phyloP scores from a whole-genome alignment of 2,797 vertebrate genomes.

The Syncerus caffer region DNA sequence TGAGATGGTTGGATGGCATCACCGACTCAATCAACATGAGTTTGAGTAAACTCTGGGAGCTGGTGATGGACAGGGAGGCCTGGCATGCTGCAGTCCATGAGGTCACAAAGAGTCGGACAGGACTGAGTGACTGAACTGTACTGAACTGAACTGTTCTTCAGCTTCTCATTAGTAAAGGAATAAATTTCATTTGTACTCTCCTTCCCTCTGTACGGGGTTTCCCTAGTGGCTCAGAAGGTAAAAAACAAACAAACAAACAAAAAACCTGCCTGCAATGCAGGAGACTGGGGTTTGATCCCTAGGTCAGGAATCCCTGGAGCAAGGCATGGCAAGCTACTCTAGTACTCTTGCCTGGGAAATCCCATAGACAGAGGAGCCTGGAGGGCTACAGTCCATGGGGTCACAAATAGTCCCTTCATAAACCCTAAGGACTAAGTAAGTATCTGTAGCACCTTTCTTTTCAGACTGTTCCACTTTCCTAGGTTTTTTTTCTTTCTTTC shows the following conservation, averaged over 20 bases:
- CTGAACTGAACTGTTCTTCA: not conserved
- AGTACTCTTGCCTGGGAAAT: not conserved
- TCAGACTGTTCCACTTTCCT: not conserved
- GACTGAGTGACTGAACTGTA: not conserved
- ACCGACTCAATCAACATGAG: not conserved
- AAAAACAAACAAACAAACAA: too few relatives aligned
- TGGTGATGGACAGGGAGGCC: not conserved
- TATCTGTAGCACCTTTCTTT: not conserved
- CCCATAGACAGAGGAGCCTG: not conserved
- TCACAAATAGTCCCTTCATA: not conserved
- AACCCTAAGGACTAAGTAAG: slow-evolving; percentile 31
- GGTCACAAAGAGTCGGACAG: not conserved
- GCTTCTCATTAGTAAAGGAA: not conserved
- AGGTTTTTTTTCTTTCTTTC: not conserved
- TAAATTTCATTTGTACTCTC: not conserved
- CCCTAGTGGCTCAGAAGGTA: not conserved
- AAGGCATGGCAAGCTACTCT: not conserved
- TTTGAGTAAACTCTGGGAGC: not conserved
- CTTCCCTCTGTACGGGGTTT: not conserved
- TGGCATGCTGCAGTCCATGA: not conserved
- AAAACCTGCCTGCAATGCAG: not conserved
- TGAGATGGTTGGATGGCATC: not conserved
- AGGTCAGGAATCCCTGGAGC: not conserved
- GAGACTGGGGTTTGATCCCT: not conserved
- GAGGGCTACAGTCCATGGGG: not conserved